Evolutionary conservation across 2,888 invertebrate species (phyloP).

Genomic region (Plebejus argus): DNA sequence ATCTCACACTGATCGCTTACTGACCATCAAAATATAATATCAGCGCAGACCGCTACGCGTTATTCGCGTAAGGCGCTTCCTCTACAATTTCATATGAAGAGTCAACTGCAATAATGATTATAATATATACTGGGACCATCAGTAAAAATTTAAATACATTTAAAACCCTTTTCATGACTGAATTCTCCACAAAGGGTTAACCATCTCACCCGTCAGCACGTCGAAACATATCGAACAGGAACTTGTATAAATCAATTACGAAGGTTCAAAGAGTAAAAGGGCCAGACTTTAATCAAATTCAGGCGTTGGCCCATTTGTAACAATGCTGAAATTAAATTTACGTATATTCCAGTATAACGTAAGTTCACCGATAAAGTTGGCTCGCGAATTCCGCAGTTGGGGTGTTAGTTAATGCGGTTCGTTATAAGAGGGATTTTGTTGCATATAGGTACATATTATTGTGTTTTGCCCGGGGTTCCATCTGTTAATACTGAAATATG

Average conservation of each 20-base stretch:
- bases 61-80: too few relatives aligned
- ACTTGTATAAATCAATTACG: constrained; percentile 24
- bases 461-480: too few relatives aligned
- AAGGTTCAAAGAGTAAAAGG: constrained; percentile 27
- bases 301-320: neutral
- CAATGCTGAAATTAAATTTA: constrained; percentile 15
- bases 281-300: constrained; percentile 20
- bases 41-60: too few relatives aligned
- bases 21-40: too few relatives aligned
- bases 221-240: neutral
- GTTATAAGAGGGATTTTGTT: neutral
- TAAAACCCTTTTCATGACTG: neutral
- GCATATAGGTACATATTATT: too few relatives aligned
- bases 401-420: constrained; percentile 13
- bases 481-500: too few relatives aligned
- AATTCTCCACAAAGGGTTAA: neutral
- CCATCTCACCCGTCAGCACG: neutral
- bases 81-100: too few relatives aligned
- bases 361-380: constrained; percentile 5
- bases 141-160: neutral
- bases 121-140: too few relatives aligned
- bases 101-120: too few relatives aligned
- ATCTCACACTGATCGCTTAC: too few relatives aligned
- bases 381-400: neutral
- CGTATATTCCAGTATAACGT: constrained; percentile 4